These are phyloP conservation scores for Sphenodon punctatus DNA, from an alignment of 2,797 vertebrate species.

Conservation along the genomic window DNA sequence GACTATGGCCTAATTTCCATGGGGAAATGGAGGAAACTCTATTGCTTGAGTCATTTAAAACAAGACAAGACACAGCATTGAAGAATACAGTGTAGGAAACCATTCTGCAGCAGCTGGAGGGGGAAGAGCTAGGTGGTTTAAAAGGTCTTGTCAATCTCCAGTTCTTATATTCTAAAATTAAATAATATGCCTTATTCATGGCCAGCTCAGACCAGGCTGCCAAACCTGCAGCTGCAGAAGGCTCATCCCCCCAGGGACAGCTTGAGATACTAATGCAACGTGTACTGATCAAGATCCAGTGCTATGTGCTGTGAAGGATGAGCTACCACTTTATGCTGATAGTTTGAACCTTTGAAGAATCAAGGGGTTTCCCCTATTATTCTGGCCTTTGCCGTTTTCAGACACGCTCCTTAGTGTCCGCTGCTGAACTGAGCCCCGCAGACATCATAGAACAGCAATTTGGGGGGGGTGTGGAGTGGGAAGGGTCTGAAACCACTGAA, in stretches of 20 bases:
- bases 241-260: conserved; percentile 1
- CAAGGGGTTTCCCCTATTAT: fast-evolving
- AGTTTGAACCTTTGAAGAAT: background rate
- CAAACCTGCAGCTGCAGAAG: conserved; percentile 38
- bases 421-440: conserved; percentile 43
- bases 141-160: conserved; percentile 26
- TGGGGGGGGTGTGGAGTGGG: conserved; percentile 14
- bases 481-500: too few species aligned
- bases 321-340: background rate
- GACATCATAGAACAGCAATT: conserved; percentile 50
- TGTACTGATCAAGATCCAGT: background rate
- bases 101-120: conserved; percentile 17
- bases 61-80: conserved; percentile 52
- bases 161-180: conserved; percentile 33
- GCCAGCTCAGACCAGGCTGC: background rate
- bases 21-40: conserved; percentile 60
- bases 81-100: conserved; percentile 23
- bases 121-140: background rate
- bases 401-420: background rate
- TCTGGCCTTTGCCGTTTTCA: background rate
- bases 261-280: conserved; percentile 51
- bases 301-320: background rate
- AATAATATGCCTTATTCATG: conserved; percentile 13
- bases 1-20: conserved; percentile 70
- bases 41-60: conserved; percentile 59